These are phyloP conservation scores for Neopipo cinnamomea DNA, from an alignment of 2,113 vertebrate species.

Conservation along the genomic window DNA sequence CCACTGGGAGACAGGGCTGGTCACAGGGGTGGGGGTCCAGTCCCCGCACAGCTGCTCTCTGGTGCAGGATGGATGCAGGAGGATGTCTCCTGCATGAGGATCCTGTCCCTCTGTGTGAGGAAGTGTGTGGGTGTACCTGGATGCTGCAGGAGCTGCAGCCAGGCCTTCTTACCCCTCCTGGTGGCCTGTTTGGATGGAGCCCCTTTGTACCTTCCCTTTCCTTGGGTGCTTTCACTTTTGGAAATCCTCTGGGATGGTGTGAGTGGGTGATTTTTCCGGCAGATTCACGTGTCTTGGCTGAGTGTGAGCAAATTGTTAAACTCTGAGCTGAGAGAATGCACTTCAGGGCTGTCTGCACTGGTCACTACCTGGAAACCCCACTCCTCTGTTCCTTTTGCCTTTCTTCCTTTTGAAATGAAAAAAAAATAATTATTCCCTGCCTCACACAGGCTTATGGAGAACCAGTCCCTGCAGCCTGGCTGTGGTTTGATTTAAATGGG, in stretches of 20 bases:
- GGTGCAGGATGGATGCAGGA: background rate
- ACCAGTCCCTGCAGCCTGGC: background rate
- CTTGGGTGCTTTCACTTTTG: background rate
- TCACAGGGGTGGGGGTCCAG: background rate
- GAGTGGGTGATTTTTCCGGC: background rate
- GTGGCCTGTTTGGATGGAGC: background rate
- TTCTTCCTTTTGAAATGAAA: background rate
- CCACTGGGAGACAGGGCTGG: background rate
- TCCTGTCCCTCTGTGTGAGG: background rate
- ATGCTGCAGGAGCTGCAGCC: background rate
- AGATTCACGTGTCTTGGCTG: background rate
- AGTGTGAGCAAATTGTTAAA: background rate
- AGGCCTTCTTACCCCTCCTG: background rate
- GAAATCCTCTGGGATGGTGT: background rate
- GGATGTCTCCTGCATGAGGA: background rate
- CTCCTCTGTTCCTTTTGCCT: background rate
- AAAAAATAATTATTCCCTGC: background rate
- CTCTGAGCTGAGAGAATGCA: background rate
- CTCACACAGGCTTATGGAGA: background rate
- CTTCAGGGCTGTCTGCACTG: background rate
- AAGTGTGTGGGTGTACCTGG: background rate
- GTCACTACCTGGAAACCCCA: background rate
- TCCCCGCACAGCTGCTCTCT: background rate
- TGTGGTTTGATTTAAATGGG: background rate
- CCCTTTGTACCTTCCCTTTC: background rate